phyloP scores from a whole-genome alignment of 1,140 invertebrate genomes.

The Drosophila rufa region DNA sequence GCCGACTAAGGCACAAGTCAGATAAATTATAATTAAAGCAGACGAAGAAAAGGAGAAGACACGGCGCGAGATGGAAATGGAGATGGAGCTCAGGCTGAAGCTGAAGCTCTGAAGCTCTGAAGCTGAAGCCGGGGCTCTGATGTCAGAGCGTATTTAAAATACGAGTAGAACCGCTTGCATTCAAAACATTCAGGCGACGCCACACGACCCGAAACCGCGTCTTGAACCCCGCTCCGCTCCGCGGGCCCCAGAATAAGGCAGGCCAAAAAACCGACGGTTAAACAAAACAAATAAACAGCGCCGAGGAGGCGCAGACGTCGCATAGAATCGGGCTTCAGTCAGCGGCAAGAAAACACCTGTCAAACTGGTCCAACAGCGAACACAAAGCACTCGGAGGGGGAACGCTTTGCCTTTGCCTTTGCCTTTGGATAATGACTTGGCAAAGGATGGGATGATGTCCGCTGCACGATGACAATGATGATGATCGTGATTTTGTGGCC shows the following conservation, averaged over 20 bases:
- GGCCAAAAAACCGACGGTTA: slow-evolving; percentile 31
- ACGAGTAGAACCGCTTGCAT: slow-evolving; percentile 81
- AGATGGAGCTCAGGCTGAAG: slow-evolving; percentile 14
- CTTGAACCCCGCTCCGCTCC: too few relatives aligned
- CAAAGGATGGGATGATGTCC: slow-evolving; percentile 55
- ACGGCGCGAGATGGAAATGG: slow-evolving; percentile 2
- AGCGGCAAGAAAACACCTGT: slow-evolving; percentile 82
- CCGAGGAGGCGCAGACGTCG: slow-evolving; percentile 57
- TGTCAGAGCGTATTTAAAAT: slow-evolving; percentile 83
- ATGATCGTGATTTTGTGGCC: slow-evolving; percentile 36
- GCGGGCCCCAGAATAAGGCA: slow-evolving; percentile 45
- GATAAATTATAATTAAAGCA: slow-evolving; percentile 84
- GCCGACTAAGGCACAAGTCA: slow-evolving; percentile 70
- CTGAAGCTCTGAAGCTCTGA: slow-evolving; percentile 7
- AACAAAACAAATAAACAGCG: slow-evolving; percentile 54
- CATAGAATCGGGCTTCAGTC: slow-evolving; percentile 80
- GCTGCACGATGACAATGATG: slow-evolving; percentile 45
- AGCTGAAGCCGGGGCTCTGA: slow-evolving; percentile 55
- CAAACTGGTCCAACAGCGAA: slow-evolving; percentile 72
- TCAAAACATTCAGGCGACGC: slow-evolving; percentile 64
- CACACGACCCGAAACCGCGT: slow-evolving; percentile 65
- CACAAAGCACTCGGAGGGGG: slow-evolving; percentile 2
- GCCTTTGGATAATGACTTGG: slow-evolving; percentile 67
- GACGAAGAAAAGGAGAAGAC: slow-evolving; percentile 61
- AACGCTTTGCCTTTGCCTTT: slow-evolving; percentile 6